Conservation (phyloP, 2,888 invertebrate genomes). For the Thyatira batis region DNA sequence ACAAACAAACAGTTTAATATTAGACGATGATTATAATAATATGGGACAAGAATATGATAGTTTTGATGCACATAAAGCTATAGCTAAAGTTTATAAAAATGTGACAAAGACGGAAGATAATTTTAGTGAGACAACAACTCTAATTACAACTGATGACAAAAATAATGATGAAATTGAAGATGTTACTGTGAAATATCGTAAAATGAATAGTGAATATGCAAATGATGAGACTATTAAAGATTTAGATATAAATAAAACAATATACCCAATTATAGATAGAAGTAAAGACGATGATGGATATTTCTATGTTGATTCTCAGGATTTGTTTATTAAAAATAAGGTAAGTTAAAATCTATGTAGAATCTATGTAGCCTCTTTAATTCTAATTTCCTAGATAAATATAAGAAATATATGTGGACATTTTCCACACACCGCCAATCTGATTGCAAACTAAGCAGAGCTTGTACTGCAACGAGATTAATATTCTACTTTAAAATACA, state of each 20-base stretch:
- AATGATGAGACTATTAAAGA: not conserved
- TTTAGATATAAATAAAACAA: not conserved
- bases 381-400: too few relatives aligned
- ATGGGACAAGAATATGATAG: conserved; percentile 28
- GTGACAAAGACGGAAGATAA: conserved; percentile 1
- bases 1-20: conserved; percentile 29
- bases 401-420: too few relatives aligned
- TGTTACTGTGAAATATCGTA: not conserved
- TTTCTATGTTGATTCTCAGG: conserved; percentile 19
- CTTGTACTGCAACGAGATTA: too few relatives aligned
- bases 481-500: too few relatives aligned
- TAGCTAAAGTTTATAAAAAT: conserved; percentile 10
- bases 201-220: not conserved
- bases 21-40: conserved; percentile 28
- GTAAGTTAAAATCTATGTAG: conserved; percentile 16
- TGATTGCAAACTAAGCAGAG: too few relatives aligned
- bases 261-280: conserved; percentile 6
- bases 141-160: not conserved
- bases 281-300: conserved; percentile 6
- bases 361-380: not conserved
- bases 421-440: too few relatives aligned
- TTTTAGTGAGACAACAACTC: not conserved
- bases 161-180: not conserved
- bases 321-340: conserved; percentile 45
- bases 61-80: conserved; percentile 19